Percentiles rank a stretch among this genome's conserved stretches.
phyloP scores from a whole-genome alignment of 2,113 vertebrate genomes.

The Phyllostomus hastatus region DNA sequence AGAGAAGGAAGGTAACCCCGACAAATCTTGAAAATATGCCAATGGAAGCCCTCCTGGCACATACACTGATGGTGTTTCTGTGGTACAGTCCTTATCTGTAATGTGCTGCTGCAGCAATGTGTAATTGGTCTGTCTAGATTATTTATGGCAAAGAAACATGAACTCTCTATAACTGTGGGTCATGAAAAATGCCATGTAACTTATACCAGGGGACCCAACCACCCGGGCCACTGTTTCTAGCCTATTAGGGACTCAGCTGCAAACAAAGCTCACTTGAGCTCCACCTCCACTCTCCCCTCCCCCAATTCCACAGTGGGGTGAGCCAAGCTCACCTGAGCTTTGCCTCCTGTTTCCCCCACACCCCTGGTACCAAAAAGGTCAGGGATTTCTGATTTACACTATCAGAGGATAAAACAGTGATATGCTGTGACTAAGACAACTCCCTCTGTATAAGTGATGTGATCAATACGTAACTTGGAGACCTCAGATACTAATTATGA shows the following conservation, averaged over 20 bases:
- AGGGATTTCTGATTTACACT: too few species aligned
- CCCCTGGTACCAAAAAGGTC: too few species aligned
- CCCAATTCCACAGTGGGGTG: too few species aligned
- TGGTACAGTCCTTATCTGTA: background rate
- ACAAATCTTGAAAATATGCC: background rate
- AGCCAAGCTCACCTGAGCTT: too few species aligned
- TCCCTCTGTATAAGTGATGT: background rate
- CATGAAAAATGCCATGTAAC: background rate
- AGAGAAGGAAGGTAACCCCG: background rate
- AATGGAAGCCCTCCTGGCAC: background rate
- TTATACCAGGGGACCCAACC: background rate
- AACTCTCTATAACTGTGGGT: background rate
- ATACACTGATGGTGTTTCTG: background rate
- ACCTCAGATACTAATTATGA: background rate
- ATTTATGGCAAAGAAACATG: background rate
- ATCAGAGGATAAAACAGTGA: background rate
- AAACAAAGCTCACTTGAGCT: too few species aligned
- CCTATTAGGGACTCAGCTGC: too few species aligned
- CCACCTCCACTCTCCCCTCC: too few species aligned
- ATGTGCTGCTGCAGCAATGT: background rate
- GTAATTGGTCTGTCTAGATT: background rate
- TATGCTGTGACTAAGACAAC: background rate
- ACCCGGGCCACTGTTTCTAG: too few species aligned
- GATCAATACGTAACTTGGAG: background rate
- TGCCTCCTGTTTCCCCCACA: too few species aligned